Conservation (phyloP, 2,113 vertebrate species). For the Montifringilla adamsi region DNA sequence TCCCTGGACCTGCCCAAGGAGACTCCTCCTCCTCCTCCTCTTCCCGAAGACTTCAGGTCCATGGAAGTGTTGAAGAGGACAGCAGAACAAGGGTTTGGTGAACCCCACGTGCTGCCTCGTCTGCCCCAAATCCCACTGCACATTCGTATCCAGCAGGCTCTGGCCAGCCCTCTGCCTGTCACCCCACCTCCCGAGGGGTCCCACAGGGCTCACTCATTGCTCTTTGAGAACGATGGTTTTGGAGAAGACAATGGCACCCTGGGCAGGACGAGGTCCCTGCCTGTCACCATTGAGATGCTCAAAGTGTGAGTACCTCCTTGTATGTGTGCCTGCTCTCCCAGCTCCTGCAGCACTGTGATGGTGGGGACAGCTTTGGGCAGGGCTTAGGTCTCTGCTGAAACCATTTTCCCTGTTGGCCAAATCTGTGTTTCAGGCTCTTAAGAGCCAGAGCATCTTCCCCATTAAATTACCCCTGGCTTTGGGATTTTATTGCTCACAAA, state of each 20-base stretch:
- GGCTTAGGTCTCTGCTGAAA: neutral
- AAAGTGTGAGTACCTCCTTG: slow-evolving; percentile 87
- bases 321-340: rapidly evolving
- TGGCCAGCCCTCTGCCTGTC: slow-evolving; percentile 85
- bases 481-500: neutral
- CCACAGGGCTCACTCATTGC: slow-evolving; percentile 88
- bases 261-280: slow-evolving; percentile 83
- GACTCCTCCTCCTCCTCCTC: neutral
- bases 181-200: slow-evolving; percentile 83
- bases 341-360: neutral
- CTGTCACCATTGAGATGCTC: slow-evolving; percentile 93
- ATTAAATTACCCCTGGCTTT: neutral
- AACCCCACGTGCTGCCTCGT: slow-evolving; percentile 71
- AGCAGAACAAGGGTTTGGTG: slow-evolving; percentile 71
- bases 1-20: slow-evolving; percentile 52
- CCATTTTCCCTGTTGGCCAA: neutral
- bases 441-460: neutral
- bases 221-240: slow-evolving; percentile 84
- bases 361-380: neutral
- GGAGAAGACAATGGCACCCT: slow-evolving; percentile 77
- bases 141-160: slow-evolving; percentile 94
- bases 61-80: slow-evolving; percentile 20
- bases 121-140: slow-evolving; percentile 86
- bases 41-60: slow-evolving; percentile 42
- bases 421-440: neutral